Conservation (phyloP, 2,113 vertebrate genomes). For the Chloropsis hardwickii region DNA sequence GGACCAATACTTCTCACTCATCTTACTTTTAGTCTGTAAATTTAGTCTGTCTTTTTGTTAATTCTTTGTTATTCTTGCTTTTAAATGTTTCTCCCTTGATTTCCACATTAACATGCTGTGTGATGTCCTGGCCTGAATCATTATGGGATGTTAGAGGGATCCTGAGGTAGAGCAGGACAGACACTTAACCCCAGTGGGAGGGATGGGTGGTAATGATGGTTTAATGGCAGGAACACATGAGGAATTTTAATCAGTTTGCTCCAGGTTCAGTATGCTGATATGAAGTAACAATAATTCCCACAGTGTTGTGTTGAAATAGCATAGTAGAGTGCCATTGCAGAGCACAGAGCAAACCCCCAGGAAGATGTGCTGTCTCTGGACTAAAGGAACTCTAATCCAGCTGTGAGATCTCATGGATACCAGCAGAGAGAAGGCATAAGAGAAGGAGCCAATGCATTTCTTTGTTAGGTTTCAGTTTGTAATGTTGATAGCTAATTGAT, state of each 20-base stretch:
- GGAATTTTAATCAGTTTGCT: not conserved
- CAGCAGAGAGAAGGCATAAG: not conserved
- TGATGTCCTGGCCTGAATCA: not conserved
- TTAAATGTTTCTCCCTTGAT: not conserved
- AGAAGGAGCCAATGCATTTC: not conserved
- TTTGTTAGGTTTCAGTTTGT: not conserved
- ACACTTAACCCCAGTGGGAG: not conserved
- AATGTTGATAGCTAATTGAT: not conserved
- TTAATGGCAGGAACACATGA: not conserved
- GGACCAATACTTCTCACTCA: not conserved
- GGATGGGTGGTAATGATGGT: not conserved
- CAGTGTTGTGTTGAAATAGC: not conserved
- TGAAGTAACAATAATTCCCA: not conserved
- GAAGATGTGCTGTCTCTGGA: not conserved
- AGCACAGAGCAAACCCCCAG: not conserved
- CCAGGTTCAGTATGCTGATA: not conserved
- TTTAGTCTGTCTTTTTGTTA: not conserved
- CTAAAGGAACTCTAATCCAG: not conserved
- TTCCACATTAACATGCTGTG: not conserved
- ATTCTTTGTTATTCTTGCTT: not conserved
- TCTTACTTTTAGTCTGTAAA: not conserved
- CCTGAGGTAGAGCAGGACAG: not conserved
- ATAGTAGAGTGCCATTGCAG: not conserved
- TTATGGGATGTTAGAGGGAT: not conserved
- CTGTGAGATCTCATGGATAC: not conserved